Conservation (phyloP, 2,797 vertebrate species). For the Holocentrus rufus region DNA sequence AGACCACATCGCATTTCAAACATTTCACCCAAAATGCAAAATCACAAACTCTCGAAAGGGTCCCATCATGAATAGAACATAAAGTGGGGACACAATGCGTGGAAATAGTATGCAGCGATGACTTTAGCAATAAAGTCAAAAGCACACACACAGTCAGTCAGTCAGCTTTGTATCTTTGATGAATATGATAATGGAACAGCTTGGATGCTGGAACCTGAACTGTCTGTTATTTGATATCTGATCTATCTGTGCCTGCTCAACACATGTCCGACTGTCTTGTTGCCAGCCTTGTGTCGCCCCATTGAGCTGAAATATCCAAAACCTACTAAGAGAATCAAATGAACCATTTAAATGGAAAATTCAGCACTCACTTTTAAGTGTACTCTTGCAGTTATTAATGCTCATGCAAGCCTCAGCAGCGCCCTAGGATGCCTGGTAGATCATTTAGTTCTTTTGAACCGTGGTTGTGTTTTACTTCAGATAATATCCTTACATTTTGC, state of each 20-base stretch:
- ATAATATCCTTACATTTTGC: not conserved
- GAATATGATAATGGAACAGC: slow-evolving; percentile 11
- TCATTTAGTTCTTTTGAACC: slow-evolving; percentile 11
- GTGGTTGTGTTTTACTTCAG: not conserved
- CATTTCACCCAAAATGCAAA: slow-evolving; percentile 36
- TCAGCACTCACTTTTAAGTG: not conserved
- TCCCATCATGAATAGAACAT: slow-evolving; percentile 18
- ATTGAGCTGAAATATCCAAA: slow-evolving; percentile 11
- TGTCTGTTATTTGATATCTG: slow-evolving; percentile 20
- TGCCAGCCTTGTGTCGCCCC: not conserved
- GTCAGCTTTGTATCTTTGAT: not conserved
- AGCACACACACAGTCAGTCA: not conserved
- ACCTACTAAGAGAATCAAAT: not conserved
- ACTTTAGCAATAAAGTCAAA: slow-evolving; percentile 6
- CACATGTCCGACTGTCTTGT: slow-evolving; percentile 14
- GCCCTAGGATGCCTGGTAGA: slow-evolving; percentile 3
- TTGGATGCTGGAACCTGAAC: slow-evolving; percentile 9
- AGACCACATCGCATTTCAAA: slow-evolving; percentile 65
- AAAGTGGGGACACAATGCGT: slow-evolving; percentile 23
- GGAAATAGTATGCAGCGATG: slow-evolving; percentile 6
- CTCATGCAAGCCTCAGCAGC: not conserved
- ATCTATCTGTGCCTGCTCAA: slow-evolving; percentile 14
- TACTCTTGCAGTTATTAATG: slow-evolving; percentile 7
- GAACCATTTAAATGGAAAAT: slow-evolving; percentile 9
- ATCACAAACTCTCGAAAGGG: slow-evolving; percentile 28